Base-by-base conservation (phyloP, 2,113 vertebrate genomes). In the Trochalopteron elliotii region DNA sequence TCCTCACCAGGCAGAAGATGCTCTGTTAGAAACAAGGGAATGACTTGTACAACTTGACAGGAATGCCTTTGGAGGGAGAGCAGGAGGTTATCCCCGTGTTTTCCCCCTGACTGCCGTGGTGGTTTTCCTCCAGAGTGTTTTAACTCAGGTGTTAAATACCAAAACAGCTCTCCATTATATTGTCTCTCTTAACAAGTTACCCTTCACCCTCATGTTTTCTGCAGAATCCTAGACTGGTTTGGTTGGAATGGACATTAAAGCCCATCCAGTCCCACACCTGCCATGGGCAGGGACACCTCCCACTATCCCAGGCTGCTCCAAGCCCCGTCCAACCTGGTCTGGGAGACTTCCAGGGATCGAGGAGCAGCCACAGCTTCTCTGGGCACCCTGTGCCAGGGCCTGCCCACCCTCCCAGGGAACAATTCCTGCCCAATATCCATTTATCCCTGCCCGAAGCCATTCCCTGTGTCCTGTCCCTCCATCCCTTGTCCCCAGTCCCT, bases 191-290 rank as follows among this genome's bases (percentile, higher is more conserved):
- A 69, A 19, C n/a, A 61, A 79, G 14, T 59, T 72, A 33, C 30
- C 15, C 24, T 87, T 90, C 79, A 68, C 68, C 42, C 20, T 75
- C 39, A 31, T 0, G 0, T 68, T 31, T 68, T 86, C 27, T 13
- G 11, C 24, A 14, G 17, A 76, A 67, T 57, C 20, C 7, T 20
- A 21, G 9, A 21, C 9, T 59, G 31, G 24, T 44, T 76, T 50
- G 25, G 17, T 17, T 76, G 37, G 13, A 31, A 57, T 17, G 30
- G 16, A 35, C 19, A 1, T 65, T 49, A 49, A 35, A 67, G 14
- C 9, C 2, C 31, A 42, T 9, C 35, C 5, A 3, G 5, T 50
- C 0, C 52, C 30, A 30, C 9, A 7, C 25, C 25, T 35, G 10
- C 44, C 71, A 25, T 31, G 31, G 35, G 42, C 30, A 85, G 35